These are phyloP conservation scores for Ormyrus rosae DNA, from an alignment of 2,888 invertebrate species.

Conservation along the genomic window DNA sequence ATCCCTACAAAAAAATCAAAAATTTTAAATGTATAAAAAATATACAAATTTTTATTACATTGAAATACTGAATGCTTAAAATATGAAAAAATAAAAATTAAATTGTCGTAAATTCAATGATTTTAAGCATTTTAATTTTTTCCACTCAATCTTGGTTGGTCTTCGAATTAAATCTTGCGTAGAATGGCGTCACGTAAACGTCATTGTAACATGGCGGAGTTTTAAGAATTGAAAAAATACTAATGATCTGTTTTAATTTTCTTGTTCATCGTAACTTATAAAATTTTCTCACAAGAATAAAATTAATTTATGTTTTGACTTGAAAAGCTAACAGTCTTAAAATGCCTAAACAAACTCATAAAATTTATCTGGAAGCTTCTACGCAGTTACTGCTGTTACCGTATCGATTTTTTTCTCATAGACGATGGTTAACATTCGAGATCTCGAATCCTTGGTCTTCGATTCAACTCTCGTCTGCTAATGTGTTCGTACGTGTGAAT, in stretches of 20 bases:
- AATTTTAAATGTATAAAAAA: no score
- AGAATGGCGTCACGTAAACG: background rate
- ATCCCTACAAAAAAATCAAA: no score
- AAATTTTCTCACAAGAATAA: background rate
- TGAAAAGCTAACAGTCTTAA: background rate
- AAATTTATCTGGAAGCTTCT: slow-evolving; percentile 19
- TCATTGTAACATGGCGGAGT: background rate
- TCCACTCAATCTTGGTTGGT: no score
- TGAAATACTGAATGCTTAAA: no score
- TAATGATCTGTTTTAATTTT: background rate
- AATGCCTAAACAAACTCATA: background rate
- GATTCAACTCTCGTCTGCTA: background rate
- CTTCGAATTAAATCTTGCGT: no score
- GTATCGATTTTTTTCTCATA: slow-evolving; percentile 21
- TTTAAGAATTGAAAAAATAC: background rate
- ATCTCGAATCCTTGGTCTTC: background rate
- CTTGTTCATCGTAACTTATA: background rate
- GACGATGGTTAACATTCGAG: background rate
- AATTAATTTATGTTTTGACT: background rate
- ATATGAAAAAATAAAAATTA: no score
- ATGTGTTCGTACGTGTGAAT: background rate
- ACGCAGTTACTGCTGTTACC: slow-evolving; percentile 30
- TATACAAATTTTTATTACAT: no score
- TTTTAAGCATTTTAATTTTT: no score
- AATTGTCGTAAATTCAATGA: no score